Conservation (phyloP, 1,140 invertebrate genomes). For the Rhopalosiphum padi region DNA sequence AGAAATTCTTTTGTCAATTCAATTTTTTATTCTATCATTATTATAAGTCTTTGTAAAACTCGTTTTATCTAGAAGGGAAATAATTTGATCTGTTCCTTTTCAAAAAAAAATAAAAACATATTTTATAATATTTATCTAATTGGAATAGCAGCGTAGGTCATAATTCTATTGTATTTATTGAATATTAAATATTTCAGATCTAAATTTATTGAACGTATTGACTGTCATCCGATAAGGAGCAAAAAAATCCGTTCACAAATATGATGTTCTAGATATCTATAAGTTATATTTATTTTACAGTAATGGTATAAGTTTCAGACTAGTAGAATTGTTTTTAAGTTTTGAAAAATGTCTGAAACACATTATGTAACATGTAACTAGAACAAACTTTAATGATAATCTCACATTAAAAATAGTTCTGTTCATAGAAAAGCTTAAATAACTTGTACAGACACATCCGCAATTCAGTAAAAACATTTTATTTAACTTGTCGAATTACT, state of each 20-base stretch:
- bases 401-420: constrained; percentile 16
- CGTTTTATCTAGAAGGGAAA: not conserved
- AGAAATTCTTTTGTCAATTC: constrained; percentile 31
- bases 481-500: not conserved
- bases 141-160: not conserved
- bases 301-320: not conserved
- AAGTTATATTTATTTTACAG: not conserved
- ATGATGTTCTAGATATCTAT: not conserved
- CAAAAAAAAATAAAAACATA: not conserved
- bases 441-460: not conserved
- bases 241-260: not conserved
- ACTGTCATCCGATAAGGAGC: not conserved
- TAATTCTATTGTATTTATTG: not conserved
- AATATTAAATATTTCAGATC: not conserved
- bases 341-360: constrained; percentile 24
- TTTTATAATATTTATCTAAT: not conserved
- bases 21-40: constrained; percentile 23
- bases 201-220: not conserved
- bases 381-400: constrained; percentile 37
- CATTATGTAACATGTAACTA: not conserved
- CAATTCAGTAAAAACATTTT: not conserved
- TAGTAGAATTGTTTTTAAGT: not conserved
- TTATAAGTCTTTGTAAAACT: not conserved
- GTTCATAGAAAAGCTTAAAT: not conserved
- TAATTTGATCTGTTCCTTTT: not conserved